These are phyloP conservation scores for Tetramorium bicarinatum DNA, from an alignment of 2,888 invertebrate species.

Conservation along the genomic window DNA sequence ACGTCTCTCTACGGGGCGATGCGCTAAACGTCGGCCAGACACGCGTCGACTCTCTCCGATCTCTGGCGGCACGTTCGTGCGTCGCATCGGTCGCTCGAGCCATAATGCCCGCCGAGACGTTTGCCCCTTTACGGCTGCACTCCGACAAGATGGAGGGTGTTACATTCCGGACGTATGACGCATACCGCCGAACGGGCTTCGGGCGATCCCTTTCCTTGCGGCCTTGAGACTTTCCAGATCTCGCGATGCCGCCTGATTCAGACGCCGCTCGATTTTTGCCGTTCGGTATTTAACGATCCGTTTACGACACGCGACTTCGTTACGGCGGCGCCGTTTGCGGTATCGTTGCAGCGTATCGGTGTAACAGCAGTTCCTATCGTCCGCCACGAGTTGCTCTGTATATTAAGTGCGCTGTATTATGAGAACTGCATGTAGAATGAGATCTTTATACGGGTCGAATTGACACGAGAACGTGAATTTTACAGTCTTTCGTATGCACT, in stretches of 20 bases:
- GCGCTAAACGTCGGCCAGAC: conserved; percentile 19
- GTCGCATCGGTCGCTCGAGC: conserved; percentile 42
- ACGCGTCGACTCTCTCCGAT: conserved; percentile 41
- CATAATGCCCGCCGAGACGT: conserved; percentile 67
- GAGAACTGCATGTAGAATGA: background rate
- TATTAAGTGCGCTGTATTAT: background rate
- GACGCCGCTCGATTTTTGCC: conserved; percentile 22
- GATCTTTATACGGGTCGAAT: background rate
- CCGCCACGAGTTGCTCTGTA: background rate
- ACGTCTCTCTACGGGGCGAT: background rate
- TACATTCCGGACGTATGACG: conserved; percentile 84
- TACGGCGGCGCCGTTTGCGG: background rate
- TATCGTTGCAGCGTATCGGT: background rate
- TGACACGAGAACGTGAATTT: background rate
- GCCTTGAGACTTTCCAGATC: conserved; percentile 57
- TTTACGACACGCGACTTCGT: conserved; percentile 5
- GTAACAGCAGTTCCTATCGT: background rate
- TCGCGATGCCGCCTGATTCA: conserved; percentile 10
- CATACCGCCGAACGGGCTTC: conserved; percentile 70
- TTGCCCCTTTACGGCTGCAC: conserved; percentile 73
- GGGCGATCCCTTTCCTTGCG: conserved; percentile 67
- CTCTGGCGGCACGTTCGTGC: conserved; percentile 43
- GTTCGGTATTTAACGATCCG: conserved; percentile 25
- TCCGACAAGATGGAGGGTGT: conserved; percentile 77
- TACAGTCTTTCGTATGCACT: background rate